A percentile compares a stretch with the other conserved stretches of the same genome.
Conservation (phyloP, 2,113 vertebrate genomes). For the Mustela nigripes region DNA sequence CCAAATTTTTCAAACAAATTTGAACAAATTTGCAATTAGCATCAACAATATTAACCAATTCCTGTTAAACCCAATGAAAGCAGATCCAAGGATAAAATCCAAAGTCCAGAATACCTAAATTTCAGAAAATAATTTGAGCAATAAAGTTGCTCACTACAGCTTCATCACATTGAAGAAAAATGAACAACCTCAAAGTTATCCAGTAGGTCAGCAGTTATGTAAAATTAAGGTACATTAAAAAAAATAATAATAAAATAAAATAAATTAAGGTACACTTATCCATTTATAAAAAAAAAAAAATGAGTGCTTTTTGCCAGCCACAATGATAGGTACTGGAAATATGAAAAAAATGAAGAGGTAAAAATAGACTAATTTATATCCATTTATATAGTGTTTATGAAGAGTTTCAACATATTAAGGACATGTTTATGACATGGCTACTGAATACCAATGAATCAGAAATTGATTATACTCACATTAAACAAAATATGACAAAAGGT, state of each 20-base stretch:
- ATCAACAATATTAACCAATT: slow-evolving; percentile 13
- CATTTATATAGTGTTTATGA: slow-evolving; percentile 39
- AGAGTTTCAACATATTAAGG: slow-evolving; percentile 25
- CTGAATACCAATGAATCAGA: slow-evolving; percentile 38
- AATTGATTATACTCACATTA: background rate
- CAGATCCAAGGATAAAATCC: slow-evolving; percentile 20
- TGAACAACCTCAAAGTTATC: background rate
- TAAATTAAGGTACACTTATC: background rate
- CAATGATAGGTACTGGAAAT: background rate
- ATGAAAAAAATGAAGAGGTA: background rate
- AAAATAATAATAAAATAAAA: background rate
- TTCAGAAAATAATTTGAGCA: slow-evolving; percentile 26
- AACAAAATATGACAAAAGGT: slow-evolving; percentile 49
- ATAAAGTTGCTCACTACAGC: background rate
- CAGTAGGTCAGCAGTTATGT: background rate
- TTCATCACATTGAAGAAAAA: background rate
- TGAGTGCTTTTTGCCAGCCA: background rate
- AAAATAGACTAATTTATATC: background rate
- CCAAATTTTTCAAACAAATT: slow-evolving; percentile 45
- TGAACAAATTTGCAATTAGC: slow-evolving; percentile 36
- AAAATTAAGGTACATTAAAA: background rate
- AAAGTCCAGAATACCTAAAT: slow-evolving; percentile 37
- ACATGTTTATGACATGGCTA: background rate
- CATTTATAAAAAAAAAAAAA: slow-evolving; percentile 26
- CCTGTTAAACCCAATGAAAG: background rate